Evolutionary conservation across 2,888 invertebrate genomes (phyloP).

Genomic region (Meta bourneti): DNA sequence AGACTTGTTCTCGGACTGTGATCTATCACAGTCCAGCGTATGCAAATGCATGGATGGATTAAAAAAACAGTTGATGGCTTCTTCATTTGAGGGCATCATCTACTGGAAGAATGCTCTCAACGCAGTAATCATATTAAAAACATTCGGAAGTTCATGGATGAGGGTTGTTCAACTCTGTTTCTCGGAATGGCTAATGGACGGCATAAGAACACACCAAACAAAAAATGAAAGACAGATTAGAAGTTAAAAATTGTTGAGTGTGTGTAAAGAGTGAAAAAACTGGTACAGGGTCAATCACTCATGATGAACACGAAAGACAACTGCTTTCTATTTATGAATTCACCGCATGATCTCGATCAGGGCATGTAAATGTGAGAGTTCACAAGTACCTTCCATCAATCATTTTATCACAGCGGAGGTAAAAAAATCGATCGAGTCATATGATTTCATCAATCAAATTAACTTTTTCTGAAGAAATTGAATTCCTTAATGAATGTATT

Average conservation of each 20-base stretch:
- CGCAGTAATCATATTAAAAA: slow-evolving; percentile 36
- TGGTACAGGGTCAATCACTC: slow-evolving; percentile 54
- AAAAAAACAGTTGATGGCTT: not conserved
- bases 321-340: not conserved
- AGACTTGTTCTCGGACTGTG: not conserved
- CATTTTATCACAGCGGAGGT: not conserved
- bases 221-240: not conserved
- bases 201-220: not conserved
- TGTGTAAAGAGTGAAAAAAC: not conserved
- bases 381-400: not conserved
- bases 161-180: slow-evolving; percentile 49
- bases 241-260: slow-evolving; percentile 18
- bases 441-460: too few relatives aligned
- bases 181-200: slow-evolving; percentile 17
- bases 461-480: too few relatives aligned
- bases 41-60: slow-evolving; percentile 4
- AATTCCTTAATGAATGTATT: too few relatives aligned
- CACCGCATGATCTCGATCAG: not conserved
- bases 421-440: too few relatives aligned
- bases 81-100: not conserved
- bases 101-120: not conserved
- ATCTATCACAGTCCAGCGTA: not conserved
- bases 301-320: slow-evolving; percentile 41
- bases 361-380: not conserved
- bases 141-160: slow-evolving; percentile 24